These are phyloP conservation scores for Hirtodrosophila histrioides DNA, from an alignment of 2,888 invertebrate species.

Conservation along the genomic window DNA sequence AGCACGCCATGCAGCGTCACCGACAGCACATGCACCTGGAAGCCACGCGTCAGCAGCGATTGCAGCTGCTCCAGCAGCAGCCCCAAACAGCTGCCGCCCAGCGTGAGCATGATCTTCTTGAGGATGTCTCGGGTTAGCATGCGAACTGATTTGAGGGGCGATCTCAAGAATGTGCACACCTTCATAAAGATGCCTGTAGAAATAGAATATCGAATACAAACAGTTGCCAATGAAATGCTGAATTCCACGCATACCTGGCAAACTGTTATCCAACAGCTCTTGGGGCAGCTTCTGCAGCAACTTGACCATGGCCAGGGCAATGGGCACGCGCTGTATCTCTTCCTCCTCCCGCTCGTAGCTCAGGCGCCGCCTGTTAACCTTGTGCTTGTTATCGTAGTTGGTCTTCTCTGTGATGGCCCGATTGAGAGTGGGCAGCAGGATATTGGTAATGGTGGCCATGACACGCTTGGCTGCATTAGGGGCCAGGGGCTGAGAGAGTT, in stretches of 20 bases:
- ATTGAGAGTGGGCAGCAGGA: constrained; percentile 92
- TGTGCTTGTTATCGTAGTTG: constrained; percentile 90
- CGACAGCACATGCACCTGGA: constrained; percentile 96
- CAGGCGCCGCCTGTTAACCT: constrained; percentile 89
- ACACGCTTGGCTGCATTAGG: constrained; percentile 91
- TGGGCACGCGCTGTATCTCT: constrained; percentile 94
- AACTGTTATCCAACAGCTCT: constrained; percentile 89
- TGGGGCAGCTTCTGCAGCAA: constrained; percentile 94
- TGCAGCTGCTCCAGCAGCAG: constrained; percentile 92
- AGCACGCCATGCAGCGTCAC: constrained; percentile 94
- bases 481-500: constrained; percentile 84
- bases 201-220: too few species aligned
- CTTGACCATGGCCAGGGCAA: constrained; percentile 96
- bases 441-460: constrained; percentile 88
- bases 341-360: constrained; percentile 93
- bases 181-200: constrained; percentile 91
- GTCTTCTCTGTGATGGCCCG: constrained; percentile 89
- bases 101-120: constrained; percentile 93
- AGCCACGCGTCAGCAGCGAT: constrained; percentile 92
- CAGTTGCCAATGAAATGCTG: background rate
- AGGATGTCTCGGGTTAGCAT: constrained; percentile 94
- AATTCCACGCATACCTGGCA: constrained; percentile 86
- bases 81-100: constrained; percentile 93
- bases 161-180: constrained; percentile 95
- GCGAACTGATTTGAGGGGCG: constrained; percentile 93